Base-by-base conservation (phyloP, 2,113 vertebrate genomes). In the Corvus moneduloides region DNA sequence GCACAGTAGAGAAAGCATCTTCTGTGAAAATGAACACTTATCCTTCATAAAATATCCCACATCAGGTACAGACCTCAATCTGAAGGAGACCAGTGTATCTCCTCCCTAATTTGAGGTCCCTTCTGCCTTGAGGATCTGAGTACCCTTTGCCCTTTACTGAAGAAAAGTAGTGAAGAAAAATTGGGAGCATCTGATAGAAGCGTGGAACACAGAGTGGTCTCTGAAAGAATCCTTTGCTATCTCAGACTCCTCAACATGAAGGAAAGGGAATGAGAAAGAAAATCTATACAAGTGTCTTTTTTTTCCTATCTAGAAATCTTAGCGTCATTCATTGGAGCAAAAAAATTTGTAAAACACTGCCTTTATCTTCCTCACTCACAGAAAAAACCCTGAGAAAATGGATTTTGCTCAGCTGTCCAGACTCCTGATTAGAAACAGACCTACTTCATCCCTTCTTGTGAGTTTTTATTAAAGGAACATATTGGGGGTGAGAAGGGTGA, bases 221-320 rank as follows among this genome's bases (percentile, higher is more conserved):
- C 76, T 81, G 37, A 73, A 91, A 84, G 46, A 49, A 91, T 56
- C 35, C 30, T 63, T 59, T 66, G 32, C 62, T 82, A 54, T 86
- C 48, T 86, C 56, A 87, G 61, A 28, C 37, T 61, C 27, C 41
- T 95, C 66, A 91, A 54, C 27, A 6, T 16, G 46, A 84, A 84
- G 30, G 33, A 43, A 84, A 43, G 63, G 54, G 27, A 76, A 76
- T 43, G 24, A 88, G 68, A 93, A 94, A 88, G 86, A 84, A 95
- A 94, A 96, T 79, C 84, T 27, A 30, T 75, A 62, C 2, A 2
- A 91, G 13, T 32, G 61, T 61, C 78, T 64, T 68, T 37, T 95
- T 94, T 92, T 32, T 51, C 26, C 48, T 82, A 76, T 79, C 92
- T 87, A 64, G 75, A 93, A 93, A 91, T 89, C 84, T 89, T 26